Base-by-base conservation (phyloP, 2,888 invertebrate species). In the Agrotis ipsilon region DNA sequence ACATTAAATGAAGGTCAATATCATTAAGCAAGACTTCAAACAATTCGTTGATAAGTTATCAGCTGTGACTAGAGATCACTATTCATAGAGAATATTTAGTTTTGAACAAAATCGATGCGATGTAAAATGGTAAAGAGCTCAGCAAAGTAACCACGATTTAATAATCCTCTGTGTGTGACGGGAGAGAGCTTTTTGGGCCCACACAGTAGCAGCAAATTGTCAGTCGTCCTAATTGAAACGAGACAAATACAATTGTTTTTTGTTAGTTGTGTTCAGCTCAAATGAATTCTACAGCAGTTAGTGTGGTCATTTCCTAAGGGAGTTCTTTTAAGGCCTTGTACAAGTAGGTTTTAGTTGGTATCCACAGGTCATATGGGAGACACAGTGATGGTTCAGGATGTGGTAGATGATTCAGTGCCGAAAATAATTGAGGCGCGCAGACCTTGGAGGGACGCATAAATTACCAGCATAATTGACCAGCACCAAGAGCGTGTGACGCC, bases 11-110 rank as follows among this genome's bases (percentile, higher is more conserved):
- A 69, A 61, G 79, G 55, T 80, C 80, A 75, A 80, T 63, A 68
- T 51, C 58, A 77, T 79, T 79, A 77, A 73, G 62, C 13, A 52
- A 57, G 45, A 62, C 14, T 58, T 54, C n/a, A 59, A 73, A 63
- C 59, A 58, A 64, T 46, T 32, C 49, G 19, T 63, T 43, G 51
- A 54, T 68, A 79, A 32, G 21, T 52, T 24, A 61, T 51, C 32
- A 51, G 16, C 19, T 27, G 27, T 72, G 43, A 61, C 57, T 48
- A 48, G 18, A 48, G 57, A 43, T 19, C 14, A 78, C 51, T 66
- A 21, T 52, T 45, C 27, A 45, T 9, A 46, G 32, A n/a, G 24
- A 13, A 51, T 62, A 5, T 16, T 51, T 32, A 18, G 21, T 54
- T 24, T 27, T 48, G 16, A 45, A 27, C 27, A 32, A 49, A 24